These are phyloP conservation scores for Lumbricus terrestris DNA, from an alignment of 2,888 invertebrate genomes.

Conservation along the genomic window DNA sequence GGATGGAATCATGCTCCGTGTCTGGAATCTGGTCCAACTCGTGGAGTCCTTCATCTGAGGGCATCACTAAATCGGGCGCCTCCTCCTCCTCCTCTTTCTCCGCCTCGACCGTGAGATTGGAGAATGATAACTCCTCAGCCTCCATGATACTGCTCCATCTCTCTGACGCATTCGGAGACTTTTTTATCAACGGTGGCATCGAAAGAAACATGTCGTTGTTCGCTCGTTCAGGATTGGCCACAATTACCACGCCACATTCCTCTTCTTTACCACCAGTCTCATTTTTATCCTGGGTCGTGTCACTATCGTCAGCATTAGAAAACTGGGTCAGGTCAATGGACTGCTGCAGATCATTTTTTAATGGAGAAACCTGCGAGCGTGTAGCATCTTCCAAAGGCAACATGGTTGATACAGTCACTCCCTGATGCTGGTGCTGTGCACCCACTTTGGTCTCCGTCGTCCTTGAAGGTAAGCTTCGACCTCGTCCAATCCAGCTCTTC, in stretches of 20 bases:
- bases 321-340: not conserved
- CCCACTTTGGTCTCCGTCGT: not conserved
- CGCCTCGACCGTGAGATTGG: not conserved
- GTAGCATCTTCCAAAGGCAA: not conserved
- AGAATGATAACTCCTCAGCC: not conserved
- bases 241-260: not conserved
- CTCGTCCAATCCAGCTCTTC: not conserved
- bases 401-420: not conserved
- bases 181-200: not conserved
- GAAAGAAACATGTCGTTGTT: not conserved
- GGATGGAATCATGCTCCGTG: not conserved
- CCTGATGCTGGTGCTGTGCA: not conserved
- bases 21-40: not conserved
- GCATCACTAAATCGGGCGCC: not conserved
- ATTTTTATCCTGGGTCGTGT: not conserved
- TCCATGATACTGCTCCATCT: not conserved
- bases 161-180: not conserved
- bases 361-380: not conserved
- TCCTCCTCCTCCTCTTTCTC: too few species aligned
- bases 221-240: not conserved
- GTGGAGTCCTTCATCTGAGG: not conserved
- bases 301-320: not conserved
- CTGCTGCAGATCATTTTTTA: not conserved
- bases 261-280: not conserved
- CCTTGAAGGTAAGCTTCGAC: not conserved